phyloP scores from a whole-genome alignment of 2,113 vertebrate genomes.

The Ammospiza caudacuta region DNA sequence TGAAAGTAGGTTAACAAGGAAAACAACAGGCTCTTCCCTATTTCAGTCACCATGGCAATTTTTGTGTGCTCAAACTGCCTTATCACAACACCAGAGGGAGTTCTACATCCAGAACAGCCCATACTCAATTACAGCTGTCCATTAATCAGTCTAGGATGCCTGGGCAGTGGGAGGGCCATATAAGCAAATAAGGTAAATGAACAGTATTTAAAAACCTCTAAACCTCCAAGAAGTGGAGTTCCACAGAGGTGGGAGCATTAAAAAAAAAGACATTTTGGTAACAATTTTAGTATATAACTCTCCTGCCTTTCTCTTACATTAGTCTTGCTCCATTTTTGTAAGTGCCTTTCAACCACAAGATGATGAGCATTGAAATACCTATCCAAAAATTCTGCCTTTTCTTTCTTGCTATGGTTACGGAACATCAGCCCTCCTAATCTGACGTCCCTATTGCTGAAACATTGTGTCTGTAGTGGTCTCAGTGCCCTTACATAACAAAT shows the following conservation, averaged over 20 bases:
- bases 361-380: not conserved
- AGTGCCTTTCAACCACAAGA: not conserved
- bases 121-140: not conserved
- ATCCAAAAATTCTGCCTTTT: not conserved
- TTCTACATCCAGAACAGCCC: not conserved
- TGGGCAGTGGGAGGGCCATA: not conserved
- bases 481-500: not conserved
- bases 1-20: not conserved
- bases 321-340: too few relatives aligned
- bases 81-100: not conserved
- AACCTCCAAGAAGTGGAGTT: not conserved
- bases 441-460: not conserved
- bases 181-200: not conserved
- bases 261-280: not conserved
- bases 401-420: not conserved
- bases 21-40: not conserved
- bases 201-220: not conserved
- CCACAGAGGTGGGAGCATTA: fast-evolving
- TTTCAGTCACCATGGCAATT: not conserved
- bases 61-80: not conserved
- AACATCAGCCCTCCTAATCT: not conserved
- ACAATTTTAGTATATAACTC: not conserved
- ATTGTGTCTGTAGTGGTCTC: not conserved
- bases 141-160: not conserved
- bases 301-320: not conserved